Evolutionary conservation across 2,888 invertebrate species (phyloP), one percentile per base, ranked within the genome.

Genomic region (Copidosoma aretas): DNA sequence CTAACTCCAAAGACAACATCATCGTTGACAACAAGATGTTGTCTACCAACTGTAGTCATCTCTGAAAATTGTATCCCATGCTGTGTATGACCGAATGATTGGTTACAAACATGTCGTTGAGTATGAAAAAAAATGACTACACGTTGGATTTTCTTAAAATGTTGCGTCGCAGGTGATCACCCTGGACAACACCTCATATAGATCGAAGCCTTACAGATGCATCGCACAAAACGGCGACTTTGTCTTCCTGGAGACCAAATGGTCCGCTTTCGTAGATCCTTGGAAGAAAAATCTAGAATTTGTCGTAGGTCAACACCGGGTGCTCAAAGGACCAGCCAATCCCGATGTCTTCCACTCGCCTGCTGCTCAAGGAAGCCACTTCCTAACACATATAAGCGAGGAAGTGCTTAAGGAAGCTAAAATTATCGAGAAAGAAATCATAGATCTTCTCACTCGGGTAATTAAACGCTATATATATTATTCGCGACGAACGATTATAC

Each of bases 261-360:
- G 96, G 95, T 92, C 94, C 0, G 92, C 93, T 72, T 96, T 95
- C 80, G 89, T 95, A 57, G 97, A 97, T 85, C 97, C 97, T 0
- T 97, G 97, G 97, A 92, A 94, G 0, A 90, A 90, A 79, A 91
- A 92, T 82, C 85, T 97, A 63, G 97, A 97, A 81, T 95, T 95
- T 82, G 91, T 97, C 62, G 91, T 91, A 75, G 95, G 94, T 41
- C 90, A 94, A 80, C 94, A 96, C 84, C 86, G 89, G 67, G 89
- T 96, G 1, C 75, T 85, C 25, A 79, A 91, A 90, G 95, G 94
- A 17, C 94, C 95, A 0, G 78, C 82, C 21, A 90, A 91, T 81
- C 91, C 92, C 0, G 89, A 94, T 75, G 90, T 95, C 1, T 93
- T 94, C 76, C 88, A 89, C 71, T 68, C 82, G 12, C 82, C 80